These are phyloP conservation scores for Trididemnum nubilum DNA, from an alignment of 23 tunicate genomes.

Conservation along the genomic window DNA sequence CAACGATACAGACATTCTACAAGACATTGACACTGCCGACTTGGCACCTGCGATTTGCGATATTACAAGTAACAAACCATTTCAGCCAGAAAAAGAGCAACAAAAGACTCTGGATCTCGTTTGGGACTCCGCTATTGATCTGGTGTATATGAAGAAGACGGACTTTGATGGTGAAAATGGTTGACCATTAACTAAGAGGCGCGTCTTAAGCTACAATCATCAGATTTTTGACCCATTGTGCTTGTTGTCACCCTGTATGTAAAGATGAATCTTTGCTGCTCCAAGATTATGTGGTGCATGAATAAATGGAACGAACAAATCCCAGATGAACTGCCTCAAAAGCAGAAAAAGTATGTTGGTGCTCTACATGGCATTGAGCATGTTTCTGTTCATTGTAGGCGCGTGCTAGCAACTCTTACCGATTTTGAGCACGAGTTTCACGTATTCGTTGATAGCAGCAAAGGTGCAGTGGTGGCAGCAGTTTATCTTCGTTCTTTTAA, in stretches of 20 bases:
- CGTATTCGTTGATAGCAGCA: not conserved
- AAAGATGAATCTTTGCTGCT: not conserved
- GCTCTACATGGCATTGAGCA: no score
- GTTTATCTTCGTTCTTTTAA: not conserved
- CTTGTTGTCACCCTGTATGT: constrained; percentile 7
- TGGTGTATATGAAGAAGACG: not conserved
- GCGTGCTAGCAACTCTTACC: no score
- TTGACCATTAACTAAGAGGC: not conserved
- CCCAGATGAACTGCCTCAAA: not conserved
- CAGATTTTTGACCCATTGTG: not conserved
- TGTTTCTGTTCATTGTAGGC: no score
- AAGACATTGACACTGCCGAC: not conserved
- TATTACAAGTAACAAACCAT: not conserved
- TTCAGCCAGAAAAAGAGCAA: not conserved
- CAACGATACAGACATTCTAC: not conserved
- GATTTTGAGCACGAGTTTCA: not conserved
- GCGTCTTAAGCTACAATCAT: not conserved
- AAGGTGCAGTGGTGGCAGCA: not conserved
- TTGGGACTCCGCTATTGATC: not conserved
- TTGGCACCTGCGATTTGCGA: not conserved
- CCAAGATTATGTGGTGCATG: not conserved
- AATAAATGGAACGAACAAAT: not conserved
- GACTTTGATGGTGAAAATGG: not conserved
- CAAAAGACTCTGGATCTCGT: constrained; percentile 2
- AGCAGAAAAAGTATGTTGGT: not conserved